phyloP scores from a whole-genome alignment of 1,140 invertebrate genomes.

The Drosophila seguyi region DNA sequence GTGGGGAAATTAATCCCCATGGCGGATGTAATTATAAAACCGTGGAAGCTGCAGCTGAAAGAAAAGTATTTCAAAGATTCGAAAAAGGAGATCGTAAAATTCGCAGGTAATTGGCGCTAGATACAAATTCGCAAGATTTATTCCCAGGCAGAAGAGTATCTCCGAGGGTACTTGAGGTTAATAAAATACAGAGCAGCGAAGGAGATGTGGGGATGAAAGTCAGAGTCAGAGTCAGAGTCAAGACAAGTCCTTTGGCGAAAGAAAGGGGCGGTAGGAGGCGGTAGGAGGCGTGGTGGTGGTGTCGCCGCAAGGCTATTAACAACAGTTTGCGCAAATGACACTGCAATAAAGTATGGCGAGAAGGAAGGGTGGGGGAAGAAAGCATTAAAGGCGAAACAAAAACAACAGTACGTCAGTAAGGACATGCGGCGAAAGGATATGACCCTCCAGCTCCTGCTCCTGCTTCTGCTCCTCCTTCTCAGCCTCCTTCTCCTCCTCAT shows the following conservation, averaged over 20 bases:
- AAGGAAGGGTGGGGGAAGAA: slow-evolving; percentile 8
- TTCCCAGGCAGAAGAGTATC: neutral
- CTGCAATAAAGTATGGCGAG: slow-evolving; percentile 69
- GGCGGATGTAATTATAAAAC: slow-evolving; percentile 20
- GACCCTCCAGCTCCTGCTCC: neutral
- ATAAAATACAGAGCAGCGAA: slow-evolving; percentile 8
- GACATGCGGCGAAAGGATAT: slow-evolving; percentile 32
- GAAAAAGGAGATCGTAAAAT: neutral
- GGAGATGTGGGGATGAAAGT: neutral
- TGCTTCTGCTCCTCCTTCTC: neutral
- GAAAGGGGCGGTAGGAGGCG: slow-evolving; percentile 2
- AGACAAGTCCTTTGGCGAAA: slow-evolving; percentile 18
- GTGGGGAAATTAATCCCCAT: slow-evolving; percentile 5
- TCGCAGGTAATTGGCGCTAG: slow-evolving; percentile 4
- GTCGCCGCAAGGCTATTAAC: slow-evolving; percentile 75
- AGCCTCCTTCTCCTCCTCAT: too few species aligned
- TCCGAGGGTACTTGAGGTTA: slow-evolving; percentile 3
- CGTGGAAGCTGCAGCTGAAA: neutral
- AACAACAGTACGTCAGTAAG: slow-evolving; percentile 24
- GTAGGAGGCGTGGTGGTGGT: slow-evolving; percentile 15
- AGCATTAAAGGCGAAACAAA: slow-evolving; percentile 68
- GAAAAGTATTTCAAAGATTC: neutral
- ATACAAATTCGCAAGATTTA: slow-evolving; percentile 3
- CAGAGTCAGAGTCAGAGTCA: slow-evolving; percentile 5
- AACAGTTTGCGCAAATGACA: slow-evolving; percentile 80